Base-by-base conservation (phyloP, 1,140 invertebrate genomes). In the Polypedilum pembai region DNA sequence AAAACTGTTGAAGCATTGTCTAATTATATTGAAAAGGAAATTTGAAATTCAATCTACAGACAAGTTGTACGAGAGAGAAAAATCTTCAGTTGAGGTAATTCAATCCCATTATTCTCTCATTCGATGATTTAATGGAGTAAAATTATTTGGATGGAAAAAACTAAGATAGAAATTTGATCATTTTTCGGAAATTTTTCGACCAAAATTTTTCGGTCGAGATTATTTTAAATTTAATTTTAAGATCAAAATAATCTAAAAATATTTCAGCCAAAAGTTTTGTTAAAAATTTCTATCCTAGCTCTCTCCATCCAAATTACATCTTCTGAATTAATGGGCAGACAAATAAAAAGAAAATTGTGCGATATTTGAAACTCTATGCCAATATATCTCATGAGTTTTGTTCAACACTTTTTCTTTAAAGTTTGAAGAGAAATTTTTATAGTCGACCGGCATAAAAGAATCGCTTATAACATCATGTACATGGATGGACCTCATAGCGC, bases 341-440 rank as follows among this genome's bases (percentile, higher is more conserved):
- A 56, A 56, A 56, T 15, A 15, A 56, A 56, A 12, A 56, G n/a
- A 15, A 56, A 56, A 15, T 56, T 56, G 45, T 56, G 45, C n/a
- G 45, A 56, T 56, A 56, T 33, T 33, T 56, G 45, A 56, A 56
- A 56, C n/a, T 56, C n/a, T n/a, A 56, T 56, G 45, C 45, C 45
- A 15, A 56, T 56, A 33, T 33, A 33, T 33, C 24, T 56, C 45
- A n/a, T 56, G 12, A 56, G 12, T 56, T 56, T 15, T 56, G 45
- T 56, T 15, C 45, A 56, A 56, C 45, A 56, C n/a, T 56, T 15
- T 15, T 56, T 56, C 45, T 56, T n/a, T 8, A 33, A 56, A 12
- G 12, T 56, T 56, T 56, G 15, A 15, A 12, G 45, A n/a, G 45
- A 56, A n/a, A n/a, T 12, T 56, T 56, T 56, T 56, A 56, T 56